Percentiles rank a stretch among this genome's conserved stretches.
Conservation (phyloP, 2,797 vertebrate species). For the Diglossa cyanea region DNA sequence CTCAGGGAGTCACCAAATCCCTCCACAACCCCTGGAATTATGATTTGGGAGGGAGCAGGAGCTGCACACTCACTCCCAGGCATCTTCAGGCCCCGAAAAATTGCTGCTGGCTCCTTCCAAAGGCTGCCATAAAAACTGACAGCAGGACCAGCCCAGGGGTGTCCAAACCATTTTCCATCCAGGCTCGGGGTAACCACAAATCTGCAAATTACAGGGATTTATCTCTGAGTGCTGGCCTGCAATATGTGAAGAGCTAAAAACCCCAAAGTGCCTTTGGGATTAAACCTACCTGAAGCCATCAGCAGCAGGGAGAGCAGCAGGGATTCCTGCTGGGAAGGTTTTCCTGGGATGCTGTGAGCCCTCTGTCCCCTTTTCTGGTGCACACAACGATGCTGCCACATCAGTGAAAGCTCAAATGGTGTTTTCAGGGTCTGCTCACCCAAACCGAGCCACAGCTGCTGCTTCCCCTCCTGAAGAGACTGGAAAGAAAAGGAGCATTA, state of each 20-base stretch:
- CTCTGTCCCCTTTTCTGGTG: not conserved
- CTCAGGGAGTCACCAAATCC: not conserved
- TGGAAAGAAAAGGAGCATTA: not conserved
- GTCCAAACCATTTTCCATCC: not conserved
- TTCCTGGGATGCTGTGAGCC: not conserved
- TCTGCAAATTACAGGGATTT: not conserved
- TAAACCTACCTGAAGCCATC: not conserved
- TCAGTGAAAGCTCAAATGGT: not conserved
- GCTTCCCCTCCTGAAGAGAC: not conserved
- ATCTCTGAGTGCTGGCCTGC: not conserved
- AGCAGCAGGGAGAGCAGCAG: not conserved
- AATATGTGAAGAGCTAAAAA: not conserved
- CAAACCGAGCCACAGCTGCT: not conserved
- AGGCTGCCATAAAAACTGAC: not conserved
- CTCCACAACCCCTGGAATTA: accelerated
- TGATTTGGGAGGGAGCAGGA: not conserved
- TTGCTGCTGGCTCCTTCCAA: not conserved
- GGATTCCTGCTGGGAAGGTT: not conserved
- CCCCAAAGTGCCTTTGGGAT: not conserved
- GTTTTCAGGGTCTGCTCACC: not conserved
- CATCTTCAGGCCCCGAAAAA: not conserved
- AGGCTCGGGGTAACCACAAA: not conserved
- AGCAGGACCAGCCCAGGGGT: accelerated
- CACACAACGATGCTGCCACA: accelerated
- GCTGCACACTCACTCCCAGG: not conserved